These are phyloP conservation scores for Eilema depressum DNA, from an alignment of 2,888 invertebrate species.

Conservation along the genomic window DNA sequence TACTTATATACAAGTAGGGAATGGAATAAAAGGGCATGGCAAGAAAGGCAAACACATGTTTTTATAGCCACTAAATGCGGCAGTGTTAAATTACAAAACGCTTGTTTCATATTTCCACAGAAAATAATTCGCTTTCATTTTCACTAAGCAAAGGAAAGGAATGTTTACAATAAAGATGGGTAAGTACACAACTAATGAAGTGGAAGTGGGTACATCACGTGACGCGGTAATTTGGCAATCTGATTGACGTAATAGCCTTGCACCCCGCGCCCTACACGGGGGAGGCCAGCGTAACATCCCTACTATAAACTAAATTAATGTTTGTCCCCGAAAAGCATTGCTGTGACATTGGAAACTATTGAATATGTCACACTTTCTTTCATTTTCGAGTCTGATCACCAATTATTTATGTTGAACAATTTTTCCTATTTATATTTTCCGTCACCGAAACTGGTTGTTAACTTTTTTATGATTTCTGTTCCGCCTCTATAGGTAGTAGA, in stretches of 20 bases:
- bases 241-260: conserved; percentile 69
- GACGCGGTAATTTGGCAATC: conserved; percentile 64
- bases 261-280: conserved; percentile 47
- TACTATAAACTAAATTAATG: conserved; percentile 79
- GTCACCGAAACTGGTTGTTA: too few species aligned
- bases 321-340: conserved; percentile 73
- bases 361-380: conserved; percentile 37
- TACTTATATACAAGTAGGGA: background rate
- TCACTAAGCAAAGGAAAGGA: conserved; percentile 31
- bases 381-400: background rate
- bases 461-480: too few species aligned
- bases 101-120: background rate
- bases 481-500: too few species aligned
- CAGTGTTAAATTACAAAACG: background rate
- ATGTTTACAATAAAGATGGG: conserved; percentile 45
- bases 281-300: conserved; percentile 55
- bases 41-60: background rate
- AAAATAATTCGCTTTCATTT: conserved; percentile 12
- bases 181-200: conserved; percentile 47
- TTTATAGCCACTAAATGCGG: too few species aligned
- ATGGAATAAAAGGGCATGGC: background rate
- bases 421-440: too few species aligned
- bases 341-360: conserved; percentile 51
- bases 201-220: conserved; percentile 60
- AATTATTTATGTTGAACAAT: too few species aligned